Conservation (phyloP, 2,888 invertebrate genomes). For the Polydesmus complanatus region DNA sequence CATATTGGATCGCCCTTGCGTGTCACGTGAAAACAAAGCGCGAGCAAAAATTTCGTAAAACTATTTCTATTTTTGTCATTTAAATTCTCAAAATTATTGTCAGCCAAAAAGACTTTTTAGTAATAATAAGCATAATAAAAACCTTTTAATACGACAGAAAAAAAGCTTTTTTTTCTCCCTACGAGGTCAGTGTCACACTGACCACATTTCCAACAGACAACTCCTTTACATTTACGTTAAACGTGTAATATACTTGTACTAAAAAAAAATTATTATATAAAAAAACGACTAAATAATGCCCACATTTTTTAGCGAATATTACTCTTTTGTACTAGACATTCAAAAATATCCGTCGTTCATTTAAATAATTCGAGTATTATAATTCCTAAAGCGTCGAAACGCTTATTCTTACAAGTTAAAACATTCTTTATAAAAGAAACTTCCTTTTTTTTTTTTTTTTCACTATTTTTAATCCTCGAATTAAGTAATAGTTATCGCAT, state of each 20-base stretch:
- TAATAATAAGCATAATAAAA: background rate
- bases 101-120: background rate
- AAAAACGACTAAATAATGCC: background rate
- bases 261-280: background rate
- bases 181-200: background rate
- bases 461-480: no score
- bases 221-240: background rate
- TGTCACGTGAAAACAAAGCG: background rate
- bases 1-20: background rate
- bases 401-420: no score
- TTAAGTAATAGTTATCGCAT: no score
- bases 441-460: no score
- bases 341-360: no score
- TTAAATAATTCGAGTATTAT: no score
- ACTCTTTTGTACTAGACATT: no score
- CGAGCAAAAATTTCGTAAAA: background rate
- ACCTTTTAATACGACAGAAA: background rate
- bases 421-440: no score
- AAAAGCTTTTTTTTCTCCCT: background rate
- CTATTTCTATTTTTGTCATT: background rate
- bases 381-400: no score
- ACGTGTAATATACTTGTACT: background rate
- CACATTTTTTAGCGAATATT: no score
- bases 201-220: background rate
- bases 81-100: background rate